Evolutionary conservation across 2,888 invertebrate species (phyloP).

Genomic region (Arrhopalites spinosus): DNA sequence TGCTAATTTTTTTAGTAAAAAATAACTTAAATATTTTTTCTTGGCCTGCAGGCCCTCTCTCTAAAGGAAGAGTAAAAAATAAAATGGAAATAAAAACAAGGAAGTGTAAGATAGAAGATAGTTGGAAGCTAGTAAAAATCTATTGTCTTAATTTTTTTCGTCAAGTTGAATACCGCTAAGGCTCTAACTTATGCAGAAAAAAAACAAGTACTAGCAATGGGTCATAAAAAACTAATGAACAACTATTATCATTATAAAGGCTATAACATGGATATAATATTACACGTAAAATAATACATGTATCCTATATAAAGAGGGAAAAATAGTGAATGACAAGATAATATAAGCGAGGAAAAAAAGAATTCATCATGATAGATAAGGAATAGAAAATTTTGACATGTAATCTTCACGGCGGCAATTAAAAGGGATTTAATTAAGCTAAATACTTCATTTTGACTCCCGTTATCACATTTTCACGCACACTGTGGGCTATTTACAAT

Average conservation of each 20-base stretch:
- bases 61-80: no score
- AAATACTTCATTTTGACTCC: constrained; percentile 36
- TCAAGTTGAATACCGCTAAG: no score
- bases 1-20: no score
- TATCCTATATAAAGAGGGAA: background rate
- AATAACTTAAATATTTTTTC: no score
- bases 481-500: background rate
- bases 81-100: background rate
- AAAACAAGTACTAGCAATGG: background rate
- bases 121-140: no score
- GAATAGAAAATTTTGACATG: constrained; percentile 2
- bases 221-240: constrained; percentile 7
- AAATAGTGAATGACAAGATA: background rate
- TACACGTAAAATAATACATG: background rate
- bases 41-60: no score
- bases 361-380: background rate
- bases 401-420: constrained; percentile 27
- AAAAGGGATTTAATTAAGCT: constrained; percentile 34
- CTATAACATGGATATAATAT: background rate
- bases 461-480: constrained; percentile 8
- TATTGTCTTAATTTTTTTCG: no score
- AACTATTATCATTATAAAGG: background rate
- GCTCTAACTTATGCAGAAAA: background rate
- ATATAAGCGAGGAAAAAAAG: background rate
- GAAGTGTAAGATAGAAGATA: background rate